These are phyloP conservation scores for Lindbergichthys nudifrons DNA, from an alignment of 2,797 vertebrate species.

Conservation along the genomic window DNA sequence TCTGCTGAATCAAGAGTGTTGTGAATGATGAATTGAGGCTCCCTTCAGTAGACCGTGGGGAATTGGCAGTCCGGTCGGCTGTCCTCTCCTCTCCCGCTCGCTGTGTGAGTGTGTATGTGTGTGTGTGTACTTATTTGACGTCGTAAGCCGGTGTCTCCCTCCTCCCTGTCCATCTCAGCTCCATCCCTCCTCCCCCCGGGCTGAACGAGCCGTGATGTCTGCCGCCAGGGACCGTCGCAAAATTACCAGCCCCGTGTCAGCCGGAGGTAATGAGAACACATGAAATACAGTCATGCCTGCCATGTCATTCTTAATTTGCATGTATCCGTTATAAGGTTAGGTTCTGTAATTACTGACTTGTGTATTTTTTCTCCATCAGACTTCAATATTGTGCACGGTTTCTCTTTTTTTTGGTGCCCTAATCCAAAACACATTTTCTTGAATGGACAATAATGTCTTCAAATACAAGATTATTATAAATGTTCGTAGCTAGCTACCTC, in stretches of 20 bases:
- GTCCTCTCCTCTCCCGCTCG: conserved; percentile 69
- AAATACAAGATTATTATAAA: background rate
- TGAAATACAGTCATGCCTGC: background rate
- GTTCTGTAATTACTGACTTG: background rate
- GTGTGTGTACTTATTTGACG: conserved; percentile 84
- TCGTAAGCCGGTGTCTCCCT: conserved; percentile 90
- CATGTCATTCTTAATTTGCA: background rate
- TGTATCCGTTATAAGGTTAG: too few species aligned
- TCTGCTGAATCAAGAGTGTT: conserved; percentile 44
- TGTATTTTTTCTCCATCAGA: too few species aligned
- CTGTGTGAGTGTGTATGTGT: conserved; percentile 53
- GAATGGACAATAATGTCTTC: background rate
- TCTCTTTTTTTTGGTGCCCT: background rate
- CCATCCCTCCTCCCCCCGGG: conserved; percentile 84
- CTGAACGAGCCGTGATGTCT: conserved; percentile 82
- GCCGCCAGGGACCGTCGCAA: conserved; percentile 77
- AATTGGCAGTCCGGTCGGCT: conserved; percentile 73
- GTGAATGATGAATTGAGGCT: conserved; percentile 60
- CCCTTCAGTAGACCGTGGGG: conserved; percentile 70
- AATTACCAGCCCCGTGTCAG: conserved; percentile 39
- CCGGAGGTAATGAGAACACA: background rate
- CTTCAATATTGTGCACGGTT: background rate
- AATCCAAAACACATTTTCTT: background rate
- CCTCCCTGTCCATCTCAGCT: conserved; percentile 85
- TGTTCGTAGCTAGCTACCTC: too few species aligned